phyloP scores from a whole-genome alignment of 2,113 vertebrate genomes.

The Recurvirostra avosetta region DNA sequence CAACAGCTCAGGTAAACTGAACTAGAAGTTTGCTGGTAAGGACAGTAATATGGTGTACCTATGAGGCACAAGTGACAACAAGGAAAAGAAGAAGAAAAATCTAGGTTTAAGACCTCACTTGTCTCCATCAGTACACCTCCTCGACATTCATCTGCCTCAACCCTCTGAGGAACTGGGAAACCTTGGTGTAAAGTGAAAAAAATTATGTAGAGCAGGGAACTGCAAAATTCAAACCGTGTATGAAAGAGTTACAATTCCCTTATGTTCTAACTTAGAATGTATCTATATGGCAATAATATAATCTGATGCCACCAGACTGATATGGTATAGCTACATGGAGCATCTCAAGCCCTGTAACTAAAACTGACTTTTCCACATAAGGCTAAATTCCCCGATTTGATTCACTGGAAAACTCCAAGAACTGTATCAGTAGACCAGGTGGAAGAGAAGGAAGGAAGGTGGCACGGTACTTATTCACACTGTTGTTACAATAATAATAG shows the following conservation, averaged over 20 bases:
- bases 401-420: neutral
- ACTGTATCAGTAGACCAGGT: neutral
- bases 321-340: neutral
- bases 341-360: neutral
- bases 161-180: neutral
- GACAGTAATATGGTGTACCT: neutral
- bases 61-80: neutral
- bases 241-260: neutral
- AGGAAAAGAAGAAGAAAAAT: neutral
- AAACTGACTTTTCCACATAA: neutral
- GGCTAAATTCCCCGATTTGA: neutral
- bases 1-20: neutral
- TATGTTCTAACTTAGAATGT: neutral
- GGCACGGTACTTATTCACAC: neutral
- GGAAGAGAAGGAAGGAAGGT: neutral
- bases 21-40: neutral
- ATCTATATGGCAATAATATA: neutral
- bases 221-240: neutral
- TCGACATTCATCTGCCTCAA: neutral
- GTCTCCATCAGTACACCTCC: neutral
- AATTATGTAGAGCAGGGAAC: neutral
- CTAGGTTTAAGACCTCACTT: neutral
- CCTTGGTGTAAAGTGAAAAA: neutral
- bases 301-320: neutral
- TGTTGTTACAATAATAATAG: neutral